Evolutionary conservation across 2,113 vertebrate genomes (phyloP).

Genomic region (Pteropus alecto): DNA sequence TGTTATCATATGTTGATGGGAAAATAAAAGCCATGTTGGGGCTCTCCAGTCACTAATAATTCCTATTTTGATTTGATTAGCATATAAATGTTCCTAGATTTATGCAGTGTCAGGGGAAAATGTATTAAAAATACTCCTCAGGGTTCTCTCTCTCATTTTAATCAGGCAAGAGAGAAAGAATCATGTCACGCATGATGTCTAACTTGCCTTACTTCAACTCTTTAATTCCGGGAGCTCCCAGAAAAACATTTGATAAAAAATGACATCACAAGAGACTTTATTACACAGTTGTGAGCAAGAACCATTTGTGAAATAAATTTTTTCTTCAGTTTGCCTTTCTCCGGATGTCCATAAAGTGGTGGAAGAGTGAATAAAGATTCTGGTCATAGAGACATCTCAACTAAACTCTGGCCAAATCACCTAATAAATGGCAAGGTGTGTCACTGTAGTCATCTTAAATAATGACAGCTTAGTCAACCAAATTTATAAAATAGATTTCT

Average conservation of each 20-base stretch:
- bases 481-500: background rate
- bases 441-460: background rate
- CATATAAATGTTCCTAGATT: constrained; percentile 83
- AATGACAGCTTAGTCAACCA: background rate
- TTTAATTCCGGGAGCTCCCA: background rate
- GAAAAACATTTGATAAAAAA: background rate
- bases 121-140: constrained; percentile 82
- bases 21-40: constrained; percentile 85
- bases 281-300: background rate
- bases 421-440: background rate
- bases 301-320: background rate
- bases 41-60: constrained; percentile 83
- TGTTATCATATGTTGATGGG: constrained; percentile 83
- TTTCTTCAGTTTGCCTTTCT: background rate
- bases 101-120: constrained; percentile 80
- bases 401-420: background rate
- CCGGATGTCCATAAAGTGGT: background rate
- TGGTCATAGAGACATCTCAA: background rate
- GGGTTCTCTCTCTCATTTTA: constrained; percentile 76
- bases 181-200: constrained; percentile 69
- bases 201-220: constrained; percentile 60
- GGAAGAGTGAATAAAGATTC: background rate
- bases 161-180: constrained; percentile 66
- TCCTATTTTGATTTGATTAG: constrained; percentile 86
- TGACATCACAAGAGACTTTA: constrained; percentile 16